A percentile compares a stretch with the other conserved stretches of the same genome.
phyloP scores from a whole-genome alignment of 2,797 vertebrate species.

The Macroramphosus scolopax region DNA sequence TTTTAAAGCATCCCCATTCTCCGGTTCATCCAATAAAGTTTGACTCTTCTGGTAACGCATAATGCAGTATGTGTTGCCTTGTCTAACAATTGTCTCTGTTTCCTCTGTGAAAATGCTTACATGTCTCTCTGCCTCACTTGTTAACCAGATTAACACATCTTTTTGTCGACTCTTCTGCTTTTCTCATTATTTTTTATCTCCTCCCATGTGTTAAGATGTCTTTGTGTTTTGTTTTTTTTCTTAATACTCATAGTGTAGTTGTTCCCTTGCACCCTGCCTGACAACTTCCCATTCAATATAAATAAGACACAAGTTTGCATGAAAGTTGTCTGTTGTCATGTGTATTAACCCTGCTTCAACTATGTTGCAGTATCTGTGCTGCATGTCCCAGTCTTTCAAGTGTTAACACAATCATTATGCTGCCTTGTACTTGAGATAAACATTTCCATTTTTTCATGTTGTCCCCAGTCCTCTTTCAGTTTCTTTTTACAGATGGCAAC shows the following conservation, averaged over 20 bases:
- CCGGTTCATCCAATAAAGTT: constrained; percentile 42
- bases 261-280: not conserved
- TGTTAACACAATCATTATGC: constrained; percentile 42
- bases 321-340: constrained; percentile 25
- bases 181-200: constrained; percentile 15
- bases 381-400: constrained; percentile 54
- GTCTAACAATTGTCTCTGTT: constrained; percentile 54
- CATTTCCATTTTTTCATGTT: constrained; percentile 36
- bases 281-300: not conserved
- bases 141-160: constrained; percentile 44
- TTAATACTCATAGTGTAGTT: too few species aligned
- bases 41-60: constrained; percentile 49
- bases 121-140: constrained; percentile 41
- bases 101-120: constrained; percentile 49
- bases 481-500: constrained; percentile 71
- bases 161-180: constrained; percentile 24
- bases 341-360: constrained; percentile 54
- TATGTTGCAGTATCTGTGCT: constrained; percentile 50
- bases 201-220: too few species aligned
- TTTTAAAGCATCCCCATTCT: constrained; percentile 55
- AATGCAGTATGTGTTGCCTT: constrained; percentile 50
- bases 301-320: constrained; percentile 13
- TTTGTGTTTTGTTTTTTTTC: constrained; percentile 1
- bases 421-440: constrained; percentile 9
- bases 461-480: constrained; percentile 36